Percentiles rank a stretch among this genome's conserved stretches.
phyloP scores from a whole-genome alignment of 2,797 vertebrate species.

The Taenioides sp. region DNA sequence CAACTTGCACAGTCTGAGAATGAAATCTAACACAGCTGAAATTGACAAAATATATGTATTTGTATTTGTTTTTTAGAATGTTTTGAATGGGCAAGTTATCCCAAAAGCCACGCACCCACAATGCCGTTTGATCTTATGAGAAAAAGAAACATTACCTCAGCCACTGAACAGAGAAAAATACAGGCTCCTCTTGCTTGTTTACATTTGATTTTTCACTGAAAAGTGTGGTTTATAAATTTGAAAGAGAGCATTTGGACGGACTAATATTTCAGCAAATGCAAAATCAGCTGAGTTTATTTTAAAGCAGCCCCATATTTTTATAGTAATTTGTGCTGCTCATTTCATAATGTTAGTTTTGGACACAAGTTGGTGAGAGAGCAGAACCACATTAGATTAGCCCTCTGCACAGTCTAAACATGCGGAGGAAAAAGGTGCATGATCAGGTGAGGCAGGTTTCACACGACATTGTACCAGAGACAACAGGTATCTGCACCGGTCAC shows the following conservation, averaged over 20 bases:
- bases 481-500: conserved; percentile 8
- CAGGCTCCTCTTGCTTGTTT: conserved; percentile 70
- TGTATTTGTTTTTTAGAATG: conserved; percentile 19
- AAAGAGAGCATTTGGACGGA: conserved; percentile 68
- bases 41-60: not conserved
- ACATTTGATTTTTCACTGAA: conserved; percentile 75
- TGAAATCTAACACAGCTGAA: not conserved
- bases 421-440: conserved; percentile 61
- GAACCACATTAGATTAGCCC: conserved; percentile 76
- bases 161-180: conserved; percentile 67
- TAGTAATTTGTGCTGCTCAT: conserved; percentile 82
- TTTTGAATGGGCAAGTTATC: conserved; percentile 37
- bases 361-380: conserved; percentile 69
- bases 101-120: conserved; percentile 40
- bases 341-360: conserved; percentile 87
- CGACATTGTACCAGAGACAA: conserved; percentile 21
- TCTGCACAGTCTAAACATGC: conserved; percentile 80
- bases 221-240: conserved; percentile 59
- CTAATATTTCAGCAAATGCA: conserved; percentile 83
- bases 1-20: too few species aligned
- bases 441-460: conserved; percentile 55
- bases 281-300: conserved; percentile 87
- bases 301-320: conserved; percentile 80
- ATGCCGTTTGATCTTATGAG: conserved; percentile 63
- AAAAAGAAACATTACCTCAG: conserved; percentile 79